Evolutionary conservation across 2,113 vertebrate species (phyloP).

Genomic region (Lagopus muta): DNA sequence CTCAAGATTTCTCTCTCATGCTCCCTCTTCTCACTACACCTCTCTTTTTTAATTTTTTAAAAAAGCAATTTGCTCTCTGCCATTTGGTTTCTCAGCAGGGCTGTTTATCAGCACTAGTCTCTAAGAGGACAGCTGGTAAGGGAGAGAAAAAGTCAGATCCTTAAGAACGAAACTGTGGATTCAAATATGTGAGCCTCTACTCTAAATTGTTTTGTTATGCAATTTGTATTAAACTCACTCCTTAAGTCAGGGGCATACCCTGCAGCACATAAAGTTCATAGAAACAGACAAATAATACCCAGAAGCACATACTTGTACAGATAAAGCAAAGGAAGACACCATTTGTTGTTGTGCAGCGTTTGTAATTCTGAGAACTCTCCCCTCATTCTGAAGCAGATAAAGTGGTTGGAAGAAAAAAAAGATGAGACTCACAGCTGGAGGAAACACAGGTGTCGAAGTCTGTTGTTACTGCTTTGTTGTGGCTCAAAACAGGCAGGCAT

Average conservation of each 20-base stretch:
- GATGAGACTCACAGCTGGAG: constrained; percentile 52
- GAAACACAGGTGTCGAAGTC: constrained; percentile 57
- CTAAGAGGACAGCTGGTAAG: constrained; percentile 56
- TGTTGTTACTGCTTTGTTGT: constrained; percentile 58
- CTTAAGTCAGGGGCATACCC: constrained; percentile 16
- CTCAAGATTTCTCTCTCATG: background rate
- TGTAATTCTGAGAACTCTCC: constrained; percentile 48
- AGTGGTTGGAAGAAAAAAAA: constrained; percentile 36
- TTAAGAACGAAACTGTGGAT: background rate
- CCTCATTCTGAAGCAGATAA: background rate
- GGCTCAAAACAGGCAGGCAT: constrained; percentile 33
- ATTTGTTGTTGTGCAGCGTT: constrained; percentile 34
- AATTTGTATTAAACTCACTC: background rate
- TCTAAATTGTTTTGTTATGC: constrained; percentile 30
- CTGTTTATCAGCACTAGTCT: background rate
- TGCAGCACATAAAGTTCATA: constrained; percentile 22
- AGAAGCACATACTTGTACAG: background rate
- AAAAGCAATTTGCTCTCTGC: constrained; percentile 40
- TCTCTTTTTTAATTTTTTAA: background rate
- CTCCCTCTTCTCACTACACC: fast-evolving
- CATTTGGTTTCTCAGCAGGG: constrained; percentile 53
- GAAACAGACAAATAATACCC: background rate
- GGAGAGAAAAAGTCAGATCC: constrained; percentile 1
- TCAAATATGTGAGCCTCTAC: background rate
- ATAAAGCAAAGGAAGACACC: background rate